Conservation (phyloP, 1,140 invertebrate species). For the Coenobita brevimanus region DNA sequence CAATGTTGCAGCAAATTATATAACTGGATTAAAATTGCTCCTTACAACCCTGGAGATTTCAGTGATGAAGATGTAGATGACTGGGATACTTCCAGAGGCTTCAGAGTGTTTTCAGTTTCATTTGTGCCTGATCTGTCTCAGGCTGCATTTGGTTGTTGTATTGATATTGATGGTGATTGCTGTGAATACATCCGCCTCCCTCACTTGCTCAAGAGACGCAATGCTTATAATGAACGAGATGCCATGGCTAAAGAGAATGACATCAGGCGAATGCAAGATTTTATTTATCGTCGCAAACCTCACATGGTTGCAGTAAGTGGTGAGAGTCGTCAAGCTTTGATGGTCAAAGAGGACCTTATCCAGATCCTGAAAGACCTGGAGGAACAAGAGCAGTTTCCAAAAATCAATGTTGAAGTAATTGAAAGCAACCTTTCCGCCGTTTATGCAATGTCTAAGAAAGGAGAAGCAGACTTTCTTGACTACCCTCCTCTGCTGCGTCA, state of each 20-base stretch:
- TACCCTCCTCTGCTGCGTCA: constrained; percentile 91
- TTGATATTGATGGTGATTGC: constrained; percentile 92
- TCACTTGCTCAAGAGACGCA: constrained; percentile 87
- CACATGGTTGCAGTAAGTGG: constrained; percentile 94
- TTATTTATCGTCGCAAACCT: constrained; percentile 92
- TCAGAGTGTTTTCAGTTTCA: constrained; percentile 90
- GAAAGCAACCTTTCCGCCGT: constrained; percentile 93
- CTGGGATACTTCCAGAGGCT: constrained; percentile 89
- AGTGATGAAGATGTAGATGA: constrained; percentile 90
- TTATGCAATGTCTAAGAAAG: constrained; percentile 93
- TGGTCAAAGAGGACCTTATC: constrained; percentile 89
- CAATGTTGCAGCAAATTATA: constrained; percentile 89
- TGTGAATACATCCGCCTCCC: constrained; percentile 91
- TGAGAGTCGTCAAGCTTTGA: constrained; percentile 90
- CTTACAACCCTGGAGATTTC: constrained; percentile 81
- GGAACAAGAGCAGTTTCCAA: constrained; percentile 90
- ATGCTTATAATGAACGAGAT: constrained; percentile 83
- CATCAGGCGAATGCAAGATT: constrained; percentile 85
- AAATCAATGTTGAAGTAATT: constrained; percentile 90
- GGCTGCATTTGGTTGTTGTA: constrained; percentile 90
- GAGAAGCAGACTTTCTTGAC: constrained; percentile 90
- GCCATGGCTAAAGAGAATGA: constrained; percentile 87
- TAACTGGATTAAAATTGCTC: constrained; percentile 93
- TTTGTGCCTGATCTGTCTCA: constrained; percentile 90
- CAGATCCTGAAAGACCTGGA: constrained; percentile 82